Evolutionary conservation across 1,140 invertebrate species (phyloP).

Genomic region (Ectropis grisescens): DNA sequence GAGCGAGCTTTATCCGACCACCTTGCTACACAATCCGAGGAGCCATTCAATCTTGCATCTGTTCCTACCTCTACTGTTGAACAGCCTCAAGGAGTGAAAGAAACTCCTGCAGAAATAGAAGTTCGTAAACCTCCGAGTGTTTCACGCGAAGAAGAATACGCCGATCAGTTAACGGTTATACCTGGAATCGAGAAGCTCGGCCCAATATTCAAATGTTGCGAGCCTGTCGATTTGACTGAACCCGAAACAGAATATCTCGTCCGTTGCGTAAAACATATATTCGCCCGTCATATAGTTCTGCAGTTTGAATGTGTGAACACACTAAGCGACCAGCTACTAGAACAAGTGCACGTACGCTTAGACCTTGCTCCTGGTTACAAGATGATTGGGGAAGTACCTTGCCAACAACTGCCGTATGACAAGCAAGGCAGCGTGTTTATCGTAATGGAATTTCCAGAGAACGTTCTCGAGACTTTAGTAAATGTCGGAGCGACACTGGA

Average conservation of each 20-base stretch:
- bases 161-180: slow-evolving; percentile 83
- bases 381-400: slow-evolving; percentile 80
- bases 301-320: slow-evolving; percentile 98
- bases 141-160: slow-evolving; percentile 87
- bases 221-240: slow-evolving; percentile 94
- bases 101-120: slow-evolving; percentile 67
- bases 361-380: slow-evolving; percentile 85
- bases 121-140: slow-evolving; percentile 63
- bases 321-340: slow-evolving; percentile 92
- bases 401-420: slow-evolving; percentile 85
- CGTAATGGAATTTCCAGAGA: slow-evolving; percentile 86
- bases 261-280: slow-evolving; percentile 94
- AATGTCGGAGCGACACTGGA: slow-evolving; percentile 91
- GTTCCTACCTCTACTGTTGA: slow-evolving; percentile 85
- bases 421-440: slow-evolving; percentile 89
- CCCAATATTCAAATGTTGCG: slow-evolving; percentile 90
- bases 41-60: slow-evolving; percentile 89
- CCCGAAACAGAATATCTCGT: slow-evolving; percentile 98
- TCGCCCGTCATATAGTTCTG: slow-evolving; percentile 86
- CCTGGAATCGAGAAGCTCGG: slow-evolving; percentile 79
- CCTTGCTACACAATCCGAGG: slow-evolving; percentile 72
- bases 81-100: slow-evolving; percentile 55
- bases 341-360: slow-evolving; percentile 91
- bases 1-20: slow-evolving; percentile 89
- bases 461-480: slow-evolving; percentile 77